Percentiles rank a stretch among this genome's conserved stretches.
Conservation (phyloP, 2,113 vertebrate species). For the Setophaga petechia region DNA sequence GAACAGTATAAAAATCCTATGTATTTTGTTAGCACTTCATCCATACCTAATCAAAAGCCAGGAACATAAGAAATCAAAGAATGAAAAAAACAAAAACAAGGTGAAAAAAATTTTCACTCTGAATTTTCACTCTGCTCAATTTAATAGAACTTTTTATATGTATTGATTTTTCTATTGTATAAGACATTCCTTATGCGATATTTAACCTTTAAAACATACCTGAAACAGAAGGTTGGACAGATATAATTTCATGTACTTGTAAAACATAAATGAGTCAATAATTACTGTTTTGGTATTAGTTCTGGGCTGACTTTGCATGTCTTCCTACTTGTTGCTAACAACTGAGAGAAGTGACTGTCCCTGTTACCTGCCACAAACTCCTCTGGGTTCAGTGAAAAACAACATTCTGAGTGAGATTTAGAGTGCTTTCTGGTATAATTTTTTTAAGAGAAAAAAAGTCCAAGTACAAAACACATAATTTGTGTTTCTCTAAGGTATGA, state of each 20-base stretch:
- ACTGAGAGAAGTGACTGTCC: background rate
- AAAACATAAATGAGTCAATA: background rate
- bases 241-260: background rate
- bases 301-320: background rate
- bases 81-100: background rate
- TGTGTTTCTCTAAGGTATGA: background rate
- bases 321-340: background rate
- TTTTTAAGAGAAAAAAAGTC: background rate
- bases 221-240: background rate
- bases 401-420: background rate
- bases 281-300: background rate
- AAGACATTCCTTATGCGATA: background rate
- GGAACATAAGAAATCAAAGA: background rate
- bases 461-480: background rate
- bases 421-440: accelerated
- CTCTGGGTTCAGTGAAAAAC: background rate
- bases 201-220: background rate
- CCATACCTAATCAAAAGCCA: background rate
- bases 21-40: background rate
- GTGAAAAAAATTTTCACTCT: background rate
- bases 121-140: background rate
- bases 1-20: background rate
- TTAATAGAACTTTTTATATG: background rate
- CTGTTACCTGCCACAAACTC: background rate
- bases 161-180: background rate